Evolutionary conservation across 2,113 vertebrate species (phyloP), one percentile per base, ranked within the genome.

Genomic region (Salvelinus sp.): DNA sequence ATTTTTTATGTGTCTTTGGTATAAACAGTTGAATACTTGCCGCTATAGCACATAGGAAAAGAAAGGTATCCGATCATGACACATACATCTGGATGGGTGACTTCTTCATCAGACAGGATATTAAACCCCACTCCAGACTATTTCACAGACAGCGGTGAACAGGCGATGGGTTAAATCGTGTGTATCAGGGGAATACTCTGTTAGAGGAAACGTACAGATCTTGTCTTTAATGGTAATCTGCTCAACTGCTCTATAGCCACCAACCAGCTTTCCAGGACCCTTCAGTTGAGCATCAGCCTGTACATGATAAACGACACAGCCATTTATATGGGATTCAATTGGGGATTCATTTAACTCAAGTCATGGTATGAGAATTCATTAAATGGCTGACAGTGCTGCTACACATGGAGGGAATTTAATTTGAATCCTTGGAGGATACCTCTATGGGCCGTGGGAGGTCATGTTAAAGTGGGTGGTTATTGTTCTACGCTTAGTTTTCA

Each of bases 71-170:
- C 76, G 85, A 87, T 90, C 87, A 44, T 44, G 9, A 44, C 38
- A 44, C 38, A 89, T 92, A 93, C 90, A 93, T 93, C 91, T 91
- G 86, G 50, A 85, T 88, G 84, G 84, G 83, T 92, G 83, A 87
- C 92, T 93, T 91, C 93, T 93, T 94, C 94, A 94, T 94, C 91
- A 92, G 89, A 91, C 89, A 91, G 92, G 89, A 95, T 95, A 95
- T 96, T 94, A 92, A 96, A 95, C 95, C 94, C 94, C 93, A 90
- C 79, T 76, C 86, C 72, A 38, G 73, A 77, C 79, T 91, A 88
- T 92, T 92, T 92, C 92, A 90, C 93, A 95, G 94, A 94, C 91
- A 89, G 82, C 76, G 18, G 81, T 87, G 92, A 95, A 93, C 92
- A 92, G 91, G 89, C 91, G 90, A 91, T 54, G 93, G 92, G 93